Evolutionary conservation across 2,797 vertebrate species (phyloP).

Genomic region (Aselliscus stoliczkanus): DNA sequence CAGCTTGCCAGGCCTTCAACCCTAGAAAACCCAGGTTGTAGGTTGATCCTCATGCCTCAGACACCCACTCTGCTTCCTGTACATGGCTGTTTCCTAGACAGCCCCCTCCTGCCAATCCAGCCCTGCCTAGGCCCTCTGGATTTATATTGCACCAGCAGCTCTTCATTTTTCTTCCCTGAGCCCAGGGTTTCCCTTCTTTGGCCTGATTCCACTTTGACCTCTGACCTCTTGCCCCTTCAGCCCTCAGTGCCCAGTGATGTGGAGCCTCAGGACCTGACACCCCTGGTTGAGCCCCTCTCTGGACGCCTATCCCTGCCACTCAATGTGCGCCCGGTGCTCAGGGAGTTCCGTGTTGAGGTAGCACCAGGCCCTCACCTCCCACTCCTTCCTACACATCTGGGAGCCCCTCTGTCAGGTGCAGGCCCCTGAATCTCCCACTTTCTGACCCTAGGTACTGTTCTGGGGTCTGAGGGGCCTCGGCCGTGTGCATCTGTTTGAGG

Average conservation of each 20-base stretch:
- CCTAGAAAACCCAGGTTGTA: background rate
- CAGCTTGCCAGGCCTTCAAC: background rate
- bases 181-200: background rate
- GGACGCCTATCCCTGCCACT: conserved; percentile 87
- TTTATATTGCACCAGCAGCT: background rate
- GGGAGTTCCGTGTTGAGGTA: conserved; percentile 94
- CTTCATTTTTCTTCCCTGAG: background rate
- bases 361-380: background rate
- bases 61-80: background rate
- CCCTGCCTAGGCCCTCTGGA: background rate
- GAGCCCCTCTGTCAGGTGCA: background rate
- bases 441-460: conserved; percentile 88
- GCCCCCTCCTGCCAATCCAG: fast-evolving
- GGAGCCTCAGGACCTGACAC: conserved; percentile 85
- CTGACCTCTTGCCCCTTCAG: conserved; percentile 72
- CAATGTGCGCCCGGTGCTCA: conserved; percentile 88
- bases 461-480: conserved; percentile 93
- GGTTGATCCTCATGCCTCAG: background rate
- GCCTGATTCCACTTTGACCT: background rate
- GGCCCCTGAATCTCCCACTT: background rate
- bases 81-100: background rate
- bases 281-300: conserved; percentile 79
- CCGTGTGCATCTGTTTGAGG: conserved; percentile 93
- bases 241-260: conserved; percentile 87
- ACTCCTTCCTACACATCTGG: background rate